Percentiles rank a stretch among this genome's conserved stretches.
Conservation (phyloP, 2,797 vertebrate genomes). For the Botia almorhae region DNA sequence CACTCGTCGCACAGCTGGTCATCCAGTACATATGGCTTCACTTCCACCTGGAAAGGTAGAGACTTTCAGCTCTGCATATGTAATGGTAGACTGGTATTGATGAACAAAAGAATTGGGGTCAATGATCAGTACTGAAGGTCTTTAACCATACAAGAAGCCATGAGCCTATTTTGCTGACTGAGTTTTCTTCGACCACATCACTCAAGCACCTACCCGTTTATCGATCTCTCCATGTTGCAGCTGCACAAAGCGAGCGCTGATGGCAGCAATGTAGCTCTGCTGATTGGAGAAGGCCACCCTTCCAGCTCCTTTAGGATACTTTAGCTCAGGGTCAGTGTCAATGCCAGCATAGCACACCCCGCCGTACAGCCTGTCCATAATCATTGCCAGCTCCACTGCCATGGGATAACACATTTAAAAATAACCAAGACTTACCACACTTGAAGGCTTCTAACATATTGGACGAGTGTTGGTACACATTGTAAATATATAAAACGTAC, state of each 20-base stretch:
- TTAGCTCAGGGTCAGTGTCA: constrained; percentile 98
- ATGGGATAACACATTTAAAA: constrained; percentile 41
- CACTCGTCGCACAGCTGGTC: constrained; percentile 99
- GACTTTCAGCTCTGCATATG: constrained; percentile 9
- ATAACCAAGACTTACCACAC: neutral
- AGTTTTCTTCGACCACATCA: constrained; percentile 9
- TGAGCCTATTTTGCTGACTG: neutral
- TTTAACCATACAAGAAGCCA: neutral
- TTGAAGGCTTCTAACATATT: too few species aligned
- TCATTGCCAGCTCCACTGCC: constrained; percentile 98
- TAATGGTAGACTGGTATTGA: neutral
- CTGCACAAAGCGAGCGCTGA: constrained; percentile 99
- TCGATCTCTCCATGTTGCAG: constrained; percentile 99
- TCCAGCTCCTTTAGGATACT: constrained; percentile 98
- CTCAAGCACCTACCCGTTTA: constrained; percentile 88
- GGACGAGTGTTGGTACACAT: too few species aligned
- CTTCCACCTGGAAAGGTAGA: constrained; percentile 89
- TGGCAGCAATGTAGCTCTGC: constrained; percentile 99
- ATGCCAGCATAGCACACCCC: constrained; percentile 99
- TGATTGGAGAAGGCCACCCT: constrained; percentile 99
- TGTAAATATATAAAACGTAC: neutral
- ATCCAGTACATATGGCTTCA: constrained; percentile 99
- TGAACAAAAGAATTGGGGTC: constrained; percentile 3
- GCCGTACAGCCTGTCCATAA: constrained; percentile 98
- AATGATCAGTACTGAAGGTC: neutral